Percentiles rank a stretch among this genome's conserved stretches.
Conservation (phyloP, 2,888 invertebrate species). For the Hesperia comma region DNA sequence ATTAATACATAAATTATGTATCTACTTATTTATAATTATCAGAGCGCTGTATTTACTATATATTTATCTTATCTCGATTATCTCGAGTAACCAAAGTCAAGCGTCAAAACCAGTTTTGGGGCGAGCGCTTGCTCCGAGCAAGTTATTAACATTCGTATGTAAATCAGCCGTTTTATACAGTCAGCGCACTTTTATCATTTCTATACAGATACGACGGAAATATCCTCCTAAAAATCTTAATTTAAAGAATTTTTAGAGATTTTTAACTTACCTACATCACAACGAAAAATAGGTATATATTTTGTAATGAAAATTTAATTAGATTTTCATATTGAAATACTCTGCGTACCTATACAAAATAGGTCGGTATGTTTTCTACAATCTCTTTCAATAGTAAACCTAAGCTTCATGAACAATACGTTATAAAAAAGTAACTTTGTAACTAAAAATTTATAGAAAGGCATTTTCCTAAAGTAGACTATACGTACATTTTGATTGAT, state of each 20-base stretch:
- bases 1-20: neutral
- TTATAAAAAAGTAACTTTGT: too few species aligned
- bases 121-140: slow-evolving; percentile 50
- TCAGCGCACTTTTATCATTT: slow-evolving; percentile 68
- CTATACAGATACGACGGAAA: slow-evolving; percentile 51
- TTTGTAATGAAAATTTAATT: neutral
- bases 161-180: slow-evolving; percentile 70
- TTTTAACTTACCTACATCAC: neutral
- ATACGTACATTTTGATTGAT: too few species aligned
- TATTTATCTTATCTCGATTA: slow-evolving; percentile 5
- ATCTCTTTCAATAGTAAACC: too few species aligned
- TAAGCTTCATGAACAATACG: too few species aligned
- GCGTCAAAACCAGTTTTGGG: slow-evolving; percentile 52
- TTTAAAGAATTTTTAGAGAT: neutral
- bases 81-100: slow-evolving; percentile 24
- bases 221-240: slow-evolving; percentile 6
- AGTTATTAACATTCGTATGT: slow-evolving; percentile 80
- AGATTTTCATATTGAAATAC: neutral
- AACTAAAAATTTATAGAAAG: too few species aligned
- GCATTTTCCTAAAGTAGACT: too few species aligned
- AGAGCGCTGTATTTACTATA: neutral
- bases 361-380: too few species aligned
- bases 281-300: slow-evolving; percentile 2
- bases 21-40: slow-evolving; percentile 1
- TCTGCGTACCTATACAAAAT: too few species aligned